Percentiles rank a stretch among this genome's conserved stretches.
Conservation (phyloP, 2,888 invertebrate genomes). For the Trichopoda pennipes region DNA sequence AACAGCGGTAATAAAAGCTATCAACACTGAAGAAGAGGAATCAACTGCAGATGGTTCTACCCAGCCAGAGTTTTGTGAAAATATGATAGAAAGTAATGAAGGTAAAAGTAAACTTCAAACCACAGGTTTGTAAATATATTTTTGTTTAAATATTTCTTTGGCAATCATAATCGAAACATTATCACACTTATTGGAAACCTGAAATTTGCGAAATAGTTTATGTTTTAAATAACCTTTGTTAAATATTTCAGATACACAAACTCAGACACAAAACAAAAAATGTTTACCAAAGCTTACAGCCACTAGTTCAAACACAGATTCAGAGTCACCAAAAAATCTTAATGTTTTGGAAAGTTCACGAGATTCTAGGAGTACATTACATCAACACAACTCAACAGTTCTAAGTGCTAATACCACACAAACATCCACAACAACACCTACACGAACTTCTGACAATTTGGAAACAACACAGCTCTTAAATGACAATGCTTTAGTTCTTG, state of each 20-base stretch:
- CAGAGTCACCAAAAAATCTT: neutral
- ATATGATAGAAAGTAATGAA: neutral
- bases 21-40: neutral
- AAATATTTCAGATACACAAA: slow-evolving; percentile 45
- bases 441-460: neutral
- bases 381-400: slow-evolving; percentile 23
- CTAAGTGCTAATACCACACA: neutral
- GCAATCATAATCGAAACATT: neutral
- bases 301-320: slow-evolving; percentile 4
- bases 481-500: neutral
- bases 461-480: neutral
- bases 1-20: neutral
- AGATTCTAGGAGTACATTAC: slow-evolving; percentile 25
- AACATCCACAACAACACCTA: neutral
- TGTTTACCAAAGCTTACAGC: slow-evolving; percentile 19
- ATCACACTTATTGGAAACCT: neutral
- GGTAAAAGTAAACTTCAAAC: neutral
- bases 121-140: slow-evolving; percentile 25
- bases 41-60: neutral
- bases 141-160: neutral
- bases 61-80: slow-evolving; percentile 7
- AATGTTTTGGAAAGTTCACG: neutral
- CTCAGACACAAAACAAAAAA: slow-evolving; percentile 20
- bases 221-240: slow-evolving; percentile 22
- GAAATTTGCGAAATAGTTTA: neutral